These are phyloP conservation scores for Agelastica alni DNA, from an alignment of 2,888 invertebrate species.

Conservation along the genomic window DNA sequence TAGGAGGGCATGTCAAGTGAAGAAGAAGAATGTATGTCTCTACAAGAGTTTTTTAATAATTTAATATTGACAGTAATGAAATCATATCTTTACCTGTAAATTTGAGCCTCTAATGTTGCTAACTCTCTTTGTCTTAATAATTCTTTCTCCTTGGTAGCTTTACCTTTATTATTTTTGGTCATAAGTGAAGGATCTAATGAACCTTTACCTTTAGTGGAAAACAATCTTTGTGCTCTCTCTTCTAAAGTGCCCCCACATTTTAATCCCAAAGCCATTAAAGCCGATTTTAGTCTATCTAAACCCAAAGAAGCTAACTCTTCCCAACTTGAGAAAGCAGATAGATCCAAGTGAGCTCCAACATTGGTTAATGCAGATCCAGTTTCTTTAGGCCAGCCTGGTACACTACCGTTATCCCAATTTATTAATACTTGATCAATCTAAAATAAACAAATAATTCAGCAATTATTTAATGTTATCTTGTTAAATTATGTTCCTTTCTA, in stretches of 20 bases:
- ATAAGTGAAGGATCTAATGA: slow-evolving; percentile 89
- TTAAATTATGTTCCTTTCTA: too few species aligned
- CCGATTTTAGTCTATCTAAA: slow-evolving; percentile 95
- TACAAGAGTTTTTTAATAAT: too few species aligned
- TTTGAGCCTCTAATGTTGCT: slow-evolving; percentile 85
- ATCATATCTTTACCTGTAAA: slow-evolving; percentile 82
- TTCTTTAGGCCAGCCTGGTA: slow-evolving; percentile 98
- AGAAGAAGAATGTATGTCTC: too few species aligned
- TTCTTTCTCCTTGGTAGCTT: slow-evolving; percentile 65
- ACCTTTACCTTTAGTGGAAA: slow-evolving; percentile 93
- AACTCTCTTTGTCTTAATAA: slow-evolving; percentile 81
- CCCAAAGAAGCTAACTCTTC: slow-evolving; percentile 97
- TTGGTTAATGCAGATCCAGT: slow-evolving; percentile 90
- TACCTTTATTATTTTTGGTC: slow-evolving; percentile 85
- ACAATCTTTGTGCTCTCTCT: slow-evolving; percentile 94
- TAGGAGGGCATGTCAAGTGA: too few species aligned
- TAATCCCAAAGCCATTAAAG: slow-evolving; percentile 91
- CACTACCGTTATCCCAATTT: slow-evolving; percentile 87
- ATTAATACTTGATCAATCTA: slow-evolving; percentile 74
- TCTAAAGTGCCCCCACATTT: slow-evolving; percentile 99
- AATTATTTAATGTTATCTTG: too few species aligned
- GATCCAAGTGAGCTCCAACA: slow-evolving; percentile 93
- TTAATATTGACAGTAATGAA: too few species aligned
- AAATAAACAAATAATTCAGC: too few species aligned
- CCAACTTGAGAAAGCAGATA: slow-evolving; percentile 97